Percentiles rank a stretch among this genome's conserved stretches.
phyloP scores from a whole-genome alignment of 2,113 vertebrate species.

The Aegotheles bennettii region DNA sequence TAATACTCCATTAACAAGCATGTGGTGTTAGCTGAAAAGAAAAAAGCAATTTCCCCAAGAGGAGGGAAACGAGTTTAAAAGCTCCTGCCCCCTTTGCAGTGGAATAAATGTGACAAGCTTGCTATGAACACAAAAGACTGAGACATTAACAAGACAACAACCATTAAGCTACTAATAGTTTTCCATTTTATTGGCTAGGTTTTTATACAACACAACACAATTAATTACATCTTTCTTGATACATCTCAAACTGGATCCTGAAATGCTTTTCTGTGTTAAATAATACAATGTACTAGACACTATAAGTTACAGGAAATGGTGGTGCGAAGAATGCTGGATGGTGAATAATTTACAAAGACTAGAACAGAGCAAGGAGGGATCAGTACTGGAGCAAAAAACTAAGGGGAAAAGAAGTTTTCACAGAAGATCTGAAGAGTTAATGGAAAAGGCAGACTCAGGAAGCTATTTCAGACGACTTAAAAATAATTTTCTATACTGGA shows the following conservation, averaged over 20 bases:
- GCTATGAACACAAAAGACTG: background rate
- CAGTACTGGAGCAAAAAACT: background rate
- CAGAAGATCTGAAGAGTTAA: background rate
- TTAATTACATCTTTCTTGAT: constrained; percentile 29
- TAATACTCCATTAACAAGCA: constrained; percentile 17
- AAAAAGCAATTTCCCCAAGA: background rate
- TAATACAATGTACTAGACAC: constrained; percentile 35
- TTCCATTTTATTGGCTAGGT: background rate
- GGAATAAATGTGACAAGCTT: background rate
- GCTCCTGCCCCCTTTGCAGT: background rate
- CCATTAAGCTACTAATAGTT: constrained; percentile 17
- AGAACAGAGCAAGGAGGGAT: background rate
- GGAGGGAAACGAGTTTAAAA: constrained; percentile 5
- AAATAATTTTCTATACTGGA: background rate
- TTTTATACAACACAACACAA: background rate
- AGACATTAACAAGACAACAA: background rate
- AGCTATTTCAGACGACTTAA: background rate
- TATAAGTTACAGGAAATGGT: constrained; percentile 39
- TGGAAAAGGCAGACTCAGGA: background rate
- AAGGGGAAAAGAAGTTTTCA: background rate
- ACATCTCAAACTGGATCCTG: background rate
- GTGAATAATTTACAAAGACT: constrained; percentile 41
- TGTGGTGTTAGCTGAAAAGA: background rate
- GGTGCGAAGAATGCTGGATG: background rate
- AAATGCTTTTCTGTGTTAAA: constrained; percentile 43